These are phyloP conservation scores for Periophthalmus magnuspinnatus DNA, from an alignment of 2,797 vertebrate genomes.

Conservation along the genomic window DNA sequence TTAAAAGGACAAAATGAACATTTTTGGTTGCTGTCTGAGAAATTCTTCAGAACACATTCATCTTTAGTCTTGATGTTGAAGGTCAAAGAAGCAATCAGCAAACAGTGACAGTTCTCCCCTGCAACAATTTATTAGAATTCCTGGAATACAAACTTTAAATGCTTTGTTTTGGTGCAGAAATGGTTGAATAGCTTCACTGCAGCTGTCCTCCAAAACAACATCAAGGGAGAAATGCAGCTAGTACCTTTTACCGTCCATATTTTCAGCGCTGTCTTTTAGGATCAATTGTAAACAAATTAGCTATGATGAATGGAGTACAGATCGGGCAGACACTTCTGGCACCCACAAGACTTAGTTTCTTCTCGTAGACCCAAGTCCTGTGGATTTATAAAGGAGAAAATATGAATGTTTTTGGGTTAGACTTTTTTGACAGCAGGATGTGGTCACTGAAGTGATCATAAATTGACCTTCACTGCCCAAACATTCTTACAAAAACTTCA, in stretches of 20 bases:
- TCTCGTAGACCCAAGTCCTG: too few relatives aligned
- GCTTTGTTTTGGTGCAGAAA: neutral
- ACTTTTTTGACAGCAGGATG: neutral
- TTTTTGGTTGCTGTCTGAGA: too few relatives aligned
- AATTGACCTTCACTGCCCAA: neutral
- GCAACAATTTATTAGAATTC: neutral
- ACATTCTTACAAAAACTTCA: too few relatives aligned
- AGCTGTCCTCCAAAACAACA: neutral
- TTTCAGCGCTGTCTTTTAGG: neutral
- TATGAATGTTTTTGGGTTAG: neutral
- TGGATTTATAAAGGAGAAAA: too few relatives aligned
- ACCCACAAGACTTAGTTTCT: too few relatives aligned
- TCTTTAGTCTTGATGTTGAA: slow-evolving; percentile 13
- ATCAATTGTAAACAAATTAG: neutral
- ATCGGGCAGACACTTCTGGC: neutral
- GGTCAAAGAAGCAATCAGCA: slow-evolving; percentile 1
- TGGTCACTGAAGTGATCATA: neutral
- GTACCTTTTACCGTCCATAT: neutral
- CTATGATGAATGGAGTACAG: neutral
- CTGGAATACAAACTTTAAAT: neutral
- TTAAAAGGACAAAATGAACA: too few relatives aligned
- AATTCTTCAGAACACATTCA: slow-evolving; percentile 1
- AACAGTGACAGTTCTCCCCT: neutral
- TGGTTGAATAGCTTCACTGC: neutral
- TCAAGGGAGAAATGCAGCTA: neutral